Evolutionary conservation across 2,888 invertebrate genomes (phyloP).

Genomic region (Dryobotodes eremita): DNA sequence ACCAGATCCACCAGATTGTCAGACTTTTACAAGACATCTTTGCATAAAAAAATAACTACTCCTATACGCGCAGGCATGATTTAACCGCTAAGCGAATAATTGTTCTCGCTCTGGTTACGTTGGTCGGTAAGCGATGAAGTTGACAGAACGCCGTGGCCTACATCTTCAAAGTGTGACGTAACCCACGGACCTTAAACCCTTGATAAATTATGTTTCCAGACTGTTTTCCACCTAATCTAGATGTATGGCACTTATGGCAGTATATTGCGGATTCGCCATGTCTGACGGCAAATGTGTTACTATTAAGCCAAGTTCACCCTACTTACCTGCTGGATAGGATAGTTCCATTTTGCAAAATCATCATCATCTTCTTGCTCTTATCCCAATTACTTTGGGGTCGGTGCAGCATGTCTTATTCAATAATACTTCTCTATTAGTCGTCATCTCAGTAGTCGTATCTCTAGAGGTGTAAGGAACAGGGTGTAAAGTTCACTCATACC

Average conservation of each 20-base stretch:
- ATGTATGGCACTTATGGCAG: conserved; percentile 63
- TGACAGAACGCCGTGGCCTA: conserved; percentile 47
- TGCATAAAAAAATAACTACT: neutral
- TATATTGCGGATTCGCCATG: conserved; percentile 9
- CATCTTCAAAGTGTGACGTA: conserved; percentile 55
- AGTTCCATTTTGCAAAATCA: conserved; percentile 13
- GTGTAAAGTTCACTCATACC: too few relatives aligned
- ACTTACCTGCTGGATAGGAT: neutral
- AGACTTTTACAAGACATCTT: conserved; percentile 19
- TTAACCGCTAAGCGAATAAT: conserved; percentile 35
- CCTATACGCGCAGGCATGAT: neutral
- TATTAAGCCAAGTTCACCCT: conserved; percentile 13
- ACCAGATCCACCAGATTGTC: conserved; percentile 9
- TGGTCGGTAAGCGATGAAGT: conserved; percentile 25
- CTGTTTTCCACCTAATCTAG: conserved; percentile 65
- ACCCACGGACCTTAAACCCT: conserved; percentile 49
- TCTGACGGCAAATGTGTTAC: conserved; percentile 19
- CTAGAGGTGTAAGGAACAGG: too few relatives aligned
- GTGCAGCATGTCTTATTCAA: neutral
- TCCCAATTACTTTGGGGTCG: neutral
- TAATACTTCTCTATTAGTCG: neutral
- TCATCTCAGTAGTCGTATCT: neutral
- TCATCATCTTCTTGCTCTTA: neutral
- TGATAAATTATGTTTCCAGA: conserved; percentile 50
- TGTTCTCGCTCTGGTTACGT: conserved; percentile 51